Base-by-base conservation (phyloP, 1,140 invertebrate species). In the Trichomalopsis sarcophagae region DNA sequence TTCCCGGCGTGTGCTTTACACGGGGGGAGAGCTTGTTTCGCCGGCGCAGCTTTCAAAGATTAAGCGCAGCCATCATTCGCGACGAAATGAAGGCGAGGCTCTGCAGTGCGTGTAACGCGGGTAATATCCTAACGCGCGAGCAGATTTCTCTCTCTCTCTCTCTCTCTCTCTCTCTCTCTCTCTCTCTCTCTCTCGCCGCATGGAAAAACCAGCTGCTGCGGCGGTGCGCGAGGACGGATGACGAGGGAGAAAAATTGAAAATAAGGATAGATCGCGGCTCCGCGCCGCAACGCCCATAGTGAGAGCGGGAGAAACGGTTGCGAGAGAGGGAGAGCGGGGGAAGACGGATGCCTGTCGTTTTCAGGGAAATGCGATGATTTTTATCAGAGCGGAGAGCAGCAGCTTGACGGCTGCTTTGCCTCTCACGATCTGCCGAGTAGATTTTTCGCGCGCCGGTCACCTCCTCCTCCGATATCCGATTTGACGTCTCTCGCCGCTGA, bases 171-270 rank as follows among this genome's bases (percentile, higher is more conserved):
- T 62, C 55, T 62, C 21, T 62, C 21, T 62, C 5, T 62, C 55
- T 62, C 21, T 62, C 21, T 62, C 5, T 21, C 17, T 5, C 27
- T 27, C 27, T 27, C 27, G 21, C 7, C 4, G 55, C 13, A 17
- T 50, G 40, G 40, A 62, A 62, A 62, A 62, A 62, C 6, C 21
- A 62, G 55, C 6, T 7, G 55, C 50, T 50, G 13, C 14, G 6
- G 47, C 10, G 9, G 14, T 50, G 14, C 47, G 47, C 6, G 55
- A n/a, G 21, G 55, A n/a, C 55, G 17, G 55, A 62, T 21, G 55
- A n/a, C 55, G 14, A 4, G 47, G 69, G 36, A 40, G 75, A 79
- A 79, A 79, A 79, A 79, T 79, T 79, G 77, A 66, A 79, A 79
- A 79, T 66, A 79, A 66, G 75, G 23, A 77, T n/a, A 50, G 47